These are phyloP conservation scores for Drosophila sp. DNA, from an alignment of 1,140 invertebrate species.

Conservation along the genomic window DNA sequence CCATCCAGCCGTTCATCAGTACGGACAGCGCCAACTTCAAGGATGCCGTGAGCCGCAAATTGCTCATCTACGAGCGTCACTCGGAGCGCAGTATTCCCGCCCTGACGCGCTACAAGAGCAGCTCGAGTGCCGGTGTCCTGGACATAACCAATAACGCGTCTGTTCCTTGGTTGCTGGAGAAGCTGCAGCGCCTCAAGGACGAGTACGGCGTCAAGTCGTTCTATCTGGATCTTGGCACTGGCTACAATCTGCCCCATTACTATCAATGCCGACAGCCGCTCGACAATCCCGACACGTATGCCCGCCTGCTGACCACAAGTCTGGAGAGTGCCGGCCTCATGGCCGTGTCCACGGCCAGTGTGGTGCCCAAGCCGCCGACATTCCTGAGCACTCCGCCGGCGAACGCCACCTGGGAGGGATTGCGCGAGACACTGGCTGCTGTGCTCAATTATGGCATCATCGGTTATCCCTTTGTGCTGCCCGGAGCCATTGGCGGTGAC, in stretches of 20 bases:
- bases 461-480: constrained; percentile 96
- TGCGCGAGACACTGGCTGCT: constrained; percentile 88
- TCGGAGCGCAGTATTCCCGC: constrained; percentile 90
- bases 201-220: constrained; percentile 94
- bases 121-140: constrained; percentile 90
- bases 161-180: constrained; percentile 90
- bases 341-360: constrained; percentile 92
- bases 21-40: constrained; percentile 92
- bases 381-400: constrained; percentile 94
- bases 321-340: constrained; percentile 88
- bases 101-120: constrained; percentile 89
- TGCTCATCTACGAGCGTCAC: constrained; percentile 89
- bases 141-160: constrained; percentile 93
- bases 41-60: constrained; percentile 88
- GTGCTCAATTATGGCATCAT: constrained; percentile 92
- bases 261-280: constrained; percentile 89
- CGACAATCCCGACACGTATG: constrained; percentile 92
- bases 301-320: constrained; percentile 88
- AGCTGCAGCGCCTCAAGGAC: constrained; percentile 88
- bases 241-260: constrained; percentile 93
- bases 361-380: constrained; percentile 91
- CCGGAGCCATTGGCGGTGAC: constrained; percentile 96
- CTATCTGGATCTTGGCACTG: constrained; percentile 94
- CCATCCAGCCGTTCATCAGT: constrained; percentile 93
- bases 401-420: constrained; percentile 93